These are phyloP conservation scores for Dasypolia templi DNA, from an alignment of 2,888 invertebrate genomes.

Conservation along the genomic window DNA sequence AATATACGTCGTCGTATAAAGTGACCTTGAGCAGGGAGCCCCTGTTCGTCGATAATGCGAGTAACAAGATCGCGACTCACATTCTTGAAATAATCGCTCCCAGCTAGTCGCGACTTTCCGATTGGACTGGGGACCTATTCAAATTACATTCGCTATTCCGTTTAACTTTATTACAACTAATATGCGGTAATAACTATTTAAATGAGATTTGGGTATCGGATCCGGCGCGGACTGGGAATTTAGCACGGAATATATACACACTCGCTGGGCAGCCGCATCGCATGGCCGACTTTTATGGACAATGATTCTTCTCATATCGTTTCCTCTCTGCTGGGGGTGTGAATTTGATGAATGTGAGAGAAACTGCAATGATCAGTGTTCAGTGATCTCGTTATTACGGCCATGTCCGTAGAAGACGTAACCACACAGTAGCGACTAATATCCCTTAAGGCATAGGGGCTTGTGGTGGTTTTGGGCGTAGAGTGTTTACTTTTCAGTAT, in stretches of 20 bases:
- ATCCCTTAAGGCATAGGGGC: no score
- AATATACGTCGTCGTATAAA: not conserved
- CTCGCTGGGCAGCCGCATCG: not conserved
- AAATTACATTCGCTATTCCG: constrained; percentile 49
- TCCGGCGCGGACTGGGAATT: constrained; percentile 7
- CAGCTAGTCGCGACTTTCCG: constrained; percentile 29
- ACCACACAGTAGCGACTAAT: not conserved
- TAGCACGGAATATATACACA: constrained; percentile 32
- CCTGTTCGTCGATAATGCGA: not conserved
- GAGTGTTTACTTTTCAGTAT: no score
- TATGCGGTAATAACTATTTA: constrained; percentile 50
- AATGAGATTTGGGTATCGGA: constrained; percentile 37
- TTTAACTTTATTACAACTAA: constrained; percentile 59
- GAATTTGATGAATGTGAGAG: constrained; percentile 4
- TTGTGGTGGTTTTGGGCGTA: no score
- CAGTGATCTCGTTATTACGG: not conserved
- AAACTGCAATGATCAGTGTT: constrained; percentile 7
- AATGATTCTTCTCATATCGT: constrained; percentile 36
- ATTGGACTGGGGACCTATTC: constrained; percentile 43
- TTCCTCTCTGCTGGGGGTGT: not conserved
- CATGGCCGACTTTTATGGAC: constrained; percentile 22
- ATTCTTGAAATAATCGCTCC: constrained; percentile 41
- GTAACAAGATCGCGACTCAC: constrained; percentile 32
- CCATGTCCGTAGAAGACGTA: no score
- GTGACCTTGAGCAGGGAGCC: constrained; percentile 1